phyloP scores from a whole-genome alignment of 2,888 invertebrate genomes.

The Papilio demoleus region DNA sequence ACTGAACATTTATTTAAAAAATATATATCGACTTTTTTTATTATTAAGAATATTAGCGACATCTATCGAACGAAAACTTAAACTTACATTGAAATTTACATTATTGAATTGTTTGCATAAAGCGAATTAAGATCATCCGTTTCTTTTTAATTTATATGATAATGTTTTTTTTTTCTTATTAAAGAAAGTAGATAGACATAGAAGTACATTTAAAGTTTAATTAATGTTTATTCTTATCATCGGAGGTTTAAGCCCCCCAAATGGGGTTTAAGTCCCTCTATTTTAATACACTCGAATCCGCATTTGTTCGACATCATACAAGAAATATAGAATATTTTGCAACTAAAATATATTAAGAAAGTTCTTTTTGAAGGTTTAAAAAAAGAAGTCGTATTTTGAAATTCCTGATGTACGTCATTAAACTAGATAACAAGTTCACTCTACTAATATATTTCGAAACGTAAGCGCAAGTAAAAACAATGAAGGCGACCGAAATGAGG shows the following conservation, averaged over 20 bases:
- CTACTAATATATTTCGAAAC: conserved; percentile 41
- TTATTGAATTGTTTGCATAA: no score
- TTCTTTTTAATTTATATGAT: no score
- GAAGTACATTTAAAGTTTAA: no score
- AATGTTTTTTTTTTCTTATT: no score
- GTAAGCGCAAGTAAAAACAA: conserved; percentile 68
- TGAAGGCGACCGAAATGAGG: conserved; percentile 72
- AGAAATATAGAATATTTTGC: no score
- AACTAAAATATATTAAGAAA: background rate
- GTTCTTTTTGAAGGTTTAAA: background rate
- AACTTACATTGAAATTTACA: no score
- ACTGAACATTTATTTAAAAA: background rate
- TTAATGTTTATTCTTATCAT: background rate
- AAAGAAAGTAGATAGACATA: no score
- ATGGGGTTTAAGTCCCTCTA: background rate
- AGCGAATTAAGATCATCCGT: no score
- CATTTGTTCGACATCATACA: no score
- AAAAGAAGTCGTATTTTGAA: background rate
- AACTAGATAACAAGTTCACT: conserved; percentile 29
- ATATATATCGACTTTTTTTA: background rate
- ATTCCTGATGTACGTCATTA: conserved; percentile 21
- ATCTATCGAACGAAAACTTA: background rate
- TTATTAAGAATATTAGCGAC: background rate
- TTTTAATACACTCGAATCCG: no score
- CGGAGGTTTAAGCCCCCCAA: background rate